Conservation (phyloP, 2,888 invertebrate genomes). For the Ophion slaviceki region DNA sequence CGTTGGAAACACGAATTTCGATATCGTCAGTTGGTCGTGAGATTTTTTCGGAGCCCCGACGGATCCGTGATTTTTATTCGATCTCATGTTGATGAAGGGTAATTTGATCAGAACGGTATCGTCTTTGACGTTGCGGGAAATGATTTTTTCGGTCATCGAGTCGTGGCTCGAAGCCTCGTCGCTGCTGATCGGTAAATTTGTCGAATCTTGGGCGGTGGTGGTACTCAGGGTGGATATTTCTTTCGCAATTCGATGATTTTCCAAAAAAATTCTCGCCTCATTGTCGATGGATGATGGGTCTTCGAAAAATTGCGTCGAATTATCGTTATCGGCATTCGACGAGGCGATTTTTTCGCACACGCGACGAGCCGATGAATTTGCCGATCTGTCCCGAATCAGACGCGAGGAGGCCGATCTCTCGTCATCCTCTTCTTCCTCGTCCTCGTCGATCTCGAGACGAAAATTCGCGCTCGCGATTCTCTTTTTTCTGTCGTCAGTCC, state of each 20-base stretch:
- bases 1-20: constrained; percentile 54
- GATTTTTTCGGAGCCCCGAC: constrained; percentile 6
- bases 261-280: constrained; percentile 20
- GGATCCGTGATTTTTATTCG: neutral
- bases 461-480: constrained; percentile 72
- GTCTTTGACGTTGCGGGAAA: constrained; percentile 1
- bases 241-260: constrained; percentile 28
- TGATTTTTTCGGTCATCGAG: constrained; percentile 1
- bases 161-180: neutral
- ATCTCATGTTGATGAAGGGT: constrained; percentile 42
- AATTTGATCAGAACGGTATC: constrained; percentile 50
- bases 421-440: constrained; percentile 69
- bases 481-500: constrained; percentile 69
- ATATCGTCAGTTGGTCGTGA: constrained; percentile 48
- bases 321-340: neutral
- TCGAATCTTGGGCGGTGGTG: neutral
- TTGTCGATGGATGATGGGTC: constrained; percentile 8
- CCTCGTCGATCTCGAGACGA: constrained; percentile 72
- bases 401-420: constrained; percentile 8
- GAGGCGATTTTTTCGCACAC: neutral
- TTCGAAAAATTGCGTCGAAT: neutral
- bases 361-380: neutral
- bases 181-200: neutral
- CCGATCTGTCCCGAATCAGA: constrained; percentile 17
- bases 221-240: constrained; percentile 48